Conservation (phyloP, 2,888 invertebrate species). For the Macrophya alboannulata region DNA sequence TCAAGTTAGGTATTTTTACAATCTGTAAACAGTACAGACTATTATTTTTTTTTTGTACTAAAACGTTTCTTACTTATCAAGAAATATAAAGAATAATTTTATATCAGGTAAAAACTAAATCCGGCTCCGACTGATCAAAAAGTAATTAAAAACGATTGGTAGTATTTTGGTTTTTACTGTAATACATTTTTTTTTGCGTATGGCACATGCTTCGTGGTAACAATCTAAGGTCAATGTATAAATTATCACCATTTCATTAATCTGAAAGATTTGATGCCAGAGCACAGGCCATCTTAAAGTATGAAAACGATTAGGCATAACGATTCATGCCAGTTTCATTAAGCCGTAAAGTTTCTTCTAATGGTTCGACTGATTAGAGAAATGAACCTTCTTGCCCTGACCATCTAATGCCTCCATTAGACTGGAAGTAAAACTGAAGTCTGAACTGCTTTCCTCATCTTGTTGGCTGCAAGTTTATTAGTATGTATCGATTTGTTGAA, state of each 20-base stretch:
- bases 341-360: background rate
- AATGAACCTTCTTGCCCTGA: slow-evolving; percentile 78
- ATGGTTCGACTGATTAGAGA: slow-evolving; percentile 66
- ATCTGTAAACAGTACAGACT: slow-evolving; percentile 47
- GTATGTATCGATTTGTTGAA: background rate
- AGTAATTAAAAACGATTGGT: slow-evolving; percentile 14
- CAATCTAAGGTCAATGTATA: background rate
- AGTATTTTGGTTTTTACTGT: slow-evolving; percentile 33
- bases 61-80: slow-evolving; percentile 10
- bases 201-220: background rate
- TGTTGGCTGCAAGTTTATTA: slow-evolving; percentile 68
- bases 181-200: background rate
- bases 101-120: slow-evolving; percentile 20
- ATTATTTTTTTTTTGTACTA: slow-evolving; percentile 42
- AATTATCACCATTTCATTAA: background rate
- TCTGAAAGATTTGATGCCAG: background rate
- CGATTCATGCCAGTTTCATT: background rate
- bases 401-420: slow-evolving; percentile 81
- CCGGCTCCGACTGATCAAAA: background rate
- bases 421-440: slow-evolving; percentile 84
- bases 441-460: slow-evolving; percentile 75
- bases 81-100: slow-evolving; percentile 11
- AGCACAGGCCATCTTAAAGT: background rate
- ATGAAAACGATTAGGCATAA: background rate
- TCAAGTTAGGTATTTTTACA: slow-evolving; percentile 18